Base-by-base conservation (phyloP, 2,797 vertebrate species). In the Sebastes ruberrimus region DNA sequence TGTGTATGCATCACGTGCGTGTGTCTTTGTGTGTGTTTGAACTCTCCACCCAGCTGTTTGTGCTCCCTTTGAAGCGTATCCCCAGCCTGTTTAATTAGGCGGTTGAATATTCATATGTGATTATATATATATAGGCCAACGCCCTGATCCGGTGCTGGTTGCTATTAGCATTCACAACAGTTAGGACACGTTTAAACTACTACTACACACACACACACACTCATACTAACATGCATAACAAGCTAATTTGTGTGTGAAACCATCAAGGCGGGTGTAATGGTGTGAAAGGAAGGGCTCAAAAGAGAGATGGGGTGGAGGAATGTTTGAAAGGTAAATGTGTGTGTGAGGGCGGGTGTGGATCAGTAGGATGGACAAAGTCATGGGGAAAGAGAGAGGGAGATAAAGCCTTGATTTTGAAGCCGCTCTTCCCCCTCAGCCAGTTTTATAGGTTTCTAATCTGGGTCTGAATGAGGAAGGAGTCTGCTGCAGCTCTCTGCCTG, bases 31-130 rank as follows among this genome's bases (percentile, higher is more conserved):
- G 52, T 69, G 73, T 65, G 75, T 63, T 70, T 83, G 71, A 86
- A 81, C 80, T 85, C 83, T 78, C 81, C 87, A 66, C 84, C 86
- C 84, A 73, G 85, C 74, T 83, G 88, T 89, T 93, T 89, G 63
- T 64, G 38, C 71, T 87, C 65, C 64, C 85, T 95, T 93, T 93
- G 89, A 93, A 91, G 88, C 46, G 10, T 38, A 63, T 60, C 80
- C 79, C 77, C 79, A 76, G 83, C 81, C 83, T 85, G 81, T 93
- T 92, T 93, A 92, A 94, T 92, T 82, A 89, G 89, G 79, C 78
- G 89, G 76, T 69, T 95, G 92, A 95, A 95, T 95, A 95, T 94
- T 94, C 89, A 95, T 86, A 60, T 83, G 72, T 75, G 59, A 84
- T 92, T 87, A 88, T 88, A 88, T 76, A 90, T 92, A 90, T 92